A percentile compares a stretch with the other conserved stretches of the same genome.
These are phyloP conservation scores for Macropis europaea DNA, from an alignment of 2,888 invertebrate species.

Conservation along the genomic window DNA sequence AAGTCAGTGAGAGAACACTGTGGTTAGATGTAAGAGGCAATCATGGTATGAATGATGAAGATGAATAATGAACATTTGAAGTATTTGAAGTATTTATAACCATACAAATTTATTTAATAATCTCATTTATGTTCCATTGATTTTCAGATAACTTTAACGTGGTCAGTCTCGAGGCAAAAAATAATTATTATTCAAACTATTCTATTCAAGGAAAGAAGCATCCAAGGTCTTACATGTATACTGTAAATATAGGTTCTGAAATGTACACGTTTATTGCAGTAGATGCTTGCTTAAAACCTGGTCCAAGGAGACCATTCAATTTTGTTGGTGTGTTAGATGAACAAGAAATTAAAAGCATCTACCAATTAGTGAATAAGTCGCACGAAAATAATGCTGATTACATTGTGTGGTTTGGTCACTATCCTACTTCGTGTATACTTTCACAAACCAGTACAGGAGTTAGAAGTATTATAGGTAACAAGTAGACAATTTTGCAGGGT, in stretches of 20 bases:
- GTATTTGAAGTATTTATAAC: background rate
- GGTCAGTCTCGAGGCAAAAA: conserved; percentile 84
- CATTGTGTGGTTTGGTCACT: conserved; percentile 93
- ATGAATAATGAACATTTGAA: too few relatives aligned
- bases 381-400: conserved; percentile 81
- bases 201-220: conserved; percentile 88
- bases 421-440: conserved; percentile 93
- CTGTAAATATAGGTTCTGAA: conserved; percentile 81
- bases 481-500: conserved; percentile 12
- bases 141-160: conserved; percentile 94
- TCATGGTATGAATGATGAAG: conserved; percentile 86
- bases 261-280: conserved; percentile 91
- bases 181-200: conserved; percentile 89
- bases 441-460: conserved; percentile 81
- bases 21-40: conserved; percentile 96
- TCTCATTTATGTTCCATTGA: background rate
- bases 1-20: conserved; percentile 85
- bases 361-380: conserved; percentile 82
- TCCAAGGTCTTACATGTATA: conserved; percentile 88
- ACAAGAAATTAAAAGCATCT: conserved; percentile 83
- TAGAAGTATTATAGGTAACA: conserved; percentile 76
- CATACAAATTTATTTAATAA: conserved; percentile 5
- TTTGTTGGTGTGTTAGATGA: conserved; percentile 89
- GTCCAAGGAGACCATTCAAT: conserved; percentile 93
- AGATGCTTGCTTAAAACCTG: conserved; percentile 93